phyloP scores from a whole-genome alignment of 2,113 vertebrate genomes.

The Serinus canaria region DNA sequence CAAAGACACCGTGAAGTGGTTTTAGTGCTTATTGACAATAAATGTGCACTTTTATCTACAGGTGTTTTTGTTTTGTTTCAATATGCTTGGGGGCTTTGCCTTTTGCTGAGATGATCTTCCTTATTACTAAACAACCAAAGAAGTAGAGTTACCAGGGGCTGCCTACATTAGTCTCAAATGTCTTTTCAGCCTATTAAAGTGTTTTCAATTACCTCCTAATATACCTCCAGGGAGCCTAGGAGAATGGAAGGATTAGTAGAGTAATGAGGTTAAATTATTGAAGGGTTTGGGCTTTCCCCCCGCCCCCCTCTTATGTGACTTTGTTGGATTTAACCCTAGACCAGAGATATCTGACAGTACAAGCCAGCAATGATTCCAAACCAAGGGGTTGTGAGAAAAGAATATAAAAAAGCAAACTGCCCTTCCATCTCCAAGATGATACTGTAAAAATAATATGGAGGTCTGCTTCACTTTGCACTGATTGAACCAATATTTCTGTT shows the following conservation, averaged over 20 bases:
- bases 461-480: neutral
- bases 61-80: neutral
- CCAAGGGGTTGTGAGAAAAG: neutral
- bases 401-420: constrained; percentile 57
- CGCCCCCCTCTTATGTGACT: neutral
- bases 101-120: neutral
- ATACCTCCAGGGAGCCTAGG: constrained; percentile 70
- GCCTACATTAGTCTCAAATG: constrained; percentile 52
- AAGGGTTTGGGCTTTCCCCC: neutral
- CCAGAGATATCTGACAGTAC: constrained; percentile 46
- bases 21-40: neutral
- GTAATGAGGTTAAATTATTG: constrained; percentile 79
- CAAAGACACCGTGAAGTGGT: neutral
- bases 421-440: neutral
- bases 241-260: constrained; percentile 72
- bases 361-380: constrained; percentile 62
- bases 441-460: neutral
- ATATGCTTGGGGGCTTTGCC: rapidly evolving
- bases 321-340: constrained; percentile 66
- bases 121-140: constrained; percentile 26
- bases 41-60: neutral
- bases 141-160: neutral
- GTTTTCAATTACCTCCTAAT: constrained; percentile 77
- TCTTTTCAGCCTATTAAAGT: constrained; percentile 65
- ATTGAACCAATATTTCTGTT: neutral